Evolutionary conservation across 2,888 invertebrate species (phyloP).

Genomic region (Aleiodes leptofemur): DNA sequence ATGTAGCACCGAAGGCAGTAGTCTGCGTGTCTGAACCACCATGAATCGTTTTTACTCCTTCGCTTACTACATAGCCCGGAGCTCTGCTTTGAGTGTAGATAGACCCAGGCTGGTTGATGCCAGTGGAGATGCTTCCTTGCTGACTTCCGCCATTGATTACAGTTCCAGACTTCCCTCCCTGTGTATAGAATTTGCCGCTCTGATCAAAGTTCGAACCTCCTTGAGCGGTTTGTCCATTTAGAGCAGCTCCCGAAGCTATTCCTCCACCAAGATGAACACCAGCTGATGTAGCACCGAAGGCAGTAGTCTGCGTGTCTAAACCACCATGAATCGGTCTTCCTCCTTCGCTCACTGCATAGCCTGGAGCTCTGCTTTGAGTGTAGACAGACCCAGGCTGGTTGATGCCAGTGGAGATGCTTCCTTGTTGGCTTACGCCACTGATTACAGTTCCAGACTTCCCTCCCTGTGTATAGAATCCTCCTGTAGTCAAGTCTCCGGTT

Average conservation of each 20-base stretch:
- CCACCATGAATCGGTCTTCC: slow-evolving; percentile 57
- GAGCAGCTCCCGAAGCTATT: no score
- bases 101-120: slow-evolving; percentile 58
- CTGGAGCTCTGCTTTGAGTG: slow-evolving; percentile 57
- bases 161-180: slow-evolving; percentile 54
- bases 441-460: slow-evolving; percentile 53
- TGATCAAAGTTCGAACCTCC: no score
- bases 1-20: slow-evolving; percentile 49
- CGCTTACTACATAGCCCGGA: slow-evolving; percentile 59
- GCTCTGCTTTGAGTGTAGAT: slow-evolving; percentile 55
- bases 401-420: slow-evolving; percentile 51
- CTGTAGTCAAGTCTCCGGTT: slow-evolving; percentile 56
- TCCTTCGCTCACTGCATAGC: slow-evolving; percentile 56
- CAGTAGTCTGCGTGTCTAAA: slow-evolving; percentile 44
- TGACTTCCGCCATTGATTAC: slow-evolving; percentile 48
- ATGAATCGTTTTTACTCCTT: slow-evolving; percentile 58
- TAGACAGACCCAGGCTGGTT: slow-evolving; percentile 59
- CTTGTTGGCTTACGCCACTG: slow-evolving; percentile 53
- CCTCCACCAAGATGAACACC: slow-evolving; percentile 42
- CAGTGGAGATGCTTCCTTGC: slow-evolving; percentile 55
- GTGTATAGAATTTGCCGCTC: slow-evolving; percentile 46
- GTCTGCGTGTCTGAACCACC: slow-evolving; percentile 50
- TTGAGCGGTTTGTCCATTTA: no score
- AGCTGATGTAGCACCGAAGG: slow-evolving; percentile 54
- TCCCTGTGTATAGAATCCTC: slow-evolving; percentile 53